Percentiles rank a stretch among this genome's conserved stretches.
Conservation (phyloP, 2,888 invertebrate species). For the Tanypteryx hageni region DNA sequence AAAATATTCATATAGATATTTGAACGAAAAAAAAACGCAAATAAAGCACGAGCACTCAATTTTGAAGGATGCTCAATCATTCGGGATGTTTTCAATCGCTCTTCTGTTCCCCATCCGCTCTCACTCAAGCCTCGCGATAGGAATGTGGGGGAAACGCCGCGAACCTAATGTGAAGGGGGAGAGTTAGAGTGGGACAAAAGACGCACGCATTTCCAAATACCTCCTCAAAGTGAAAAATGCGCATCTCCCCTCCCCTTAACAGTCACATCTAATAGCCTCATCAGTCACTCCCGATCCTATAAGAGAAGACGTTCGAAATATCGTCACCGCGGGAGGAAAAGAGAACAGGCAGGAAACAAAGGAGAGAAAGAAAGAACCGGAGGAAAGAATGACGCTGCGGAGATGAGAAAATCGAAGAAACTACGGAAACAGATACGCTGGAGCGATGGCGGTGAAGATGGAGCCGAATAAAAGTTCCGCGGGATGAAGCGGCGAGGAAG, state of each 20-base stretch:
- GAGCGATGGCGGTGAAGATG: neutral
- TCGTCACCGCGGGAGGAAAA: neutral
- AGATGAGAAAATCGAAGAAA: neutral
- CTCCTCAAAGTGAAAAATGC: constrained; percentile 2
- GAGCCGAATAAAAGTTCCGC: neutral
- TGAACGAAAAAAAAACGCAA: neutral
- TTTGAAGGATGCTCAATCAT: neutral
- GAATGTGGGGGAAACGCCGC: neutral
- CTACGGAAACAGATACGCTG: neutral
- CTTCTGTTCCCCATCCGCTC: neutral
- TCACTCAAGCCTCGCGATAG: neutral
- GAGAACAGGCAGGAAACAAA: neutral
- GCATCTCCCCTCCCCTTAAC: neutral
- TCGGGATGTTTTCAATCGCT: neutral
- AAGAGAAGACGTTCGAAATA: neutral
- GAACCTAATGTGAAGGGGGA: neutral
- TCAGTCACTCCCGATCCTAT: constrained; percentile 1
- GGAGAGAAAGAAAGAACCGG: neutral
- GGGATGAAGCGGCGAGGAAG: neutral
- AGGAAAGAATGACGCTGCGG: neutral
- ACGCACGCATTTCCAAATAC: neutral
- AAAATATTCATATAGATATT: too few relatives aligned
- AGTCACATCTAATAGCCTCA: constrained; percentile 32
- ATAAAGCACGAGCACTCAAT: neutral
- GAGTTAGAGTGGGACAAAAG: neutral